phyloP scores from a whole-genome alignment of 64 coral and sea anemone species.

The Porites australiensis region DNA sequence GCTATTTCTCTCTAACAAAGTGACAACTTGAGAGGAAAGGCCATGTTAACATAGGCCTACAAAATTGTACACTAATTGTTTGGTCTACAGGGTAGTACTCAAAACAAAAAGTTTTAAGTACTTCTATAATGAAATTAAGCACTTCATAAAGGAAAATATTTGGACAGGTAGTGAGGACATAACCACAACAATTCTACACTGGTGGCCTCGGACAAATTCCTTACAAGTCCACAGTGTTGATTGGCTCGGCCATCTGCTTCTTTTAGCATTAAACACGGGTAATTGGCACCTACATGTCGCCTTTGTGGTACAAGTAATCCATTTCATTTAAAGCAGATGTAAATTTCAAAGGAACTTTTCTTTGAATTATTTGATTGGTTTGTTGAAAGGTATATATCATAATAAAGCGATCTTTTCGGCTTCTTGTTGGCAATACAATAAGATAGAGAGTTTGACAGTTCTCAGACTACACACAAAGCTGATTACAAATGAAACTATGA shows the following conservation, averaged over 20 bases:
- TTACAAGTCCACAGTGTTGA: background rate
- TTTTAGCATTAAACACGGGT: background rate
- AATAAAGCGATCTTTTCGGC: background rate
- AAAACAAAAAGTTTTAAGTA: background rate
- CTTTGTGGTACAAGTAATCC: background rate
- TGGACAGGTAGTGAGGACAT: background rate
- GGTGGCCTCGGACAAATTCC: background rate
- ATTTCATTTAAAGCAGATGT: background rate
- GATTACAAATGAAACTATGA: background rate
- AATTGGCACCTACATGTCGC: conserved; percentile 5
- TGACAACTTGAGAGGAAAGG: too few species aligned
- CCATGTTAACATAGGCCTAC: too few species aligned
- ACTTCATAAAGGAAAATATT: conserved; percentile 26
- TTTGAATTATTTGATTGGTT: background rate
- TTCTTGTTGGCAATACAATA: background rate
- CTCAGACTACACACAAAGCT: background rate
- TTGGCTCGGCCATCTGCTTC: background rate
- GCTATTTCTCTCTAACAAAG: too few species aligned
- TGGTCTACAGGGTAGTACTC: too few species aligned
- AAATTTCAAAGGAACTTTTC: background rate
- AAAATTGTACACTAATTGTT: too few species aligned
- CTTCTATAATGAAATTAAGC: background rate
- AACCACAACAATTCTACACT: background rate
- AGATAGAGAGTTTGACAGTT: background rate
- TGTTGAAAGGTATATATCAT: background rate